phyloP scores from a whole-genome alignment of 2,113 vertebrate genomes.

The Dolichallabes microphthalmus region DNA sequence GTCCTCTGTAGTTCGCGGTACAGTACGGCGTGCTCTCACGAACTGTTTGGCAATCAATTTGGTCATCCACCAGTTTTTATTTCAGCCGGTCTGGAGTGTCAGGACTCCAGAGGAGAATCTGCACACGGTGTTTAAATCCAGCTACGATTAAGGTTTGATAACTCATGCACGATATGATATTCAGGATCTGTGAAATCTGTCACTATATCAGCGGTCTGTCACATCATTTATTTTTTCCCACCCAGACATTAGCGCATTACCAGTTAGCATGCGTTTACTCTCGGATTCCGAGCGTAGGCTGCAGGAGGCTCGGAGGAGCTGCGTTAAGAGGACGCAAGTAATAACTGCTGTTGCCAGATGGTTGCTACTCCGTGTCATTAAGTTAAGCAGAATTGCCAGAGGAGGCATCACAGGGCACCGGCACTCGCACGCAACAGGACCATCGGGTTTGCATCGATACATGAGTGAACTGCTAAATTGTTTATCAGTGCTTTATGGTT shows the following conservation, averaged over 20 bases:
- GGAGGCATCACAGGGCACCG: neutral
- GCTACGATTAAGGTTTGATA: neutral
- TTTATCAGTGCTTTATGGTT: neutral
- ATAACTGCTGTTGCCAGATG: conserved; percentile 60
- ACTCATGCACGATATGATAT: neutral
- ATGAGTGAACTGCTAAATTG: neutral
- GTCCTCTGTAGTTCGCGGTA: no score
- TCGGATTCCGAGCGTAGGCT: conserved; percentile 34
- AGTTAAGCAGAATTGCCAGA: conserved; percentile 36
- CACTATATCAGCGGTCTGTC: neutral
- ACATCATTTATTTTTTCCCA: neutral
- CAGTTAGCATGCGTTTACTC: conserved; percentile 5
- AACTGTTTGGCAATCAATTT: neutral
- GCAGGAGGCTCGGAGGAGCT: conserved; percentile 27
- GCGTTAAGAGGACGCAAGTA: conserved; percentile 22
- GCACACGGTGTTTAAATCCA: neutral
- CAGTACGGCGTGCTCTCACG: no score
- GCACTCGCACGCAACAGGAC: neutral
- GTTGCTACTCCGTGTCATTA: conserved; percentile 54
- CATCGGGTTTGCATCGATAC: neutral
- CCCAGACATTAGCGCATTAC: neutral
- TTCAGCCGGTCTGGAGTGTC: neutral
- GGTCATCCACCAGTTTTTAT: neutral
- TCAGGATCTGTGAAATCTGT: neutral
- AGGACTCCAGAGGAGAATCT: neutral